Percentiles rank a stretch among this genome's conserved stretches.
phyloP scores from a whole-genome alignment of 2,797 vertebrate species.

The Micrastur ruficollis region DNA sequence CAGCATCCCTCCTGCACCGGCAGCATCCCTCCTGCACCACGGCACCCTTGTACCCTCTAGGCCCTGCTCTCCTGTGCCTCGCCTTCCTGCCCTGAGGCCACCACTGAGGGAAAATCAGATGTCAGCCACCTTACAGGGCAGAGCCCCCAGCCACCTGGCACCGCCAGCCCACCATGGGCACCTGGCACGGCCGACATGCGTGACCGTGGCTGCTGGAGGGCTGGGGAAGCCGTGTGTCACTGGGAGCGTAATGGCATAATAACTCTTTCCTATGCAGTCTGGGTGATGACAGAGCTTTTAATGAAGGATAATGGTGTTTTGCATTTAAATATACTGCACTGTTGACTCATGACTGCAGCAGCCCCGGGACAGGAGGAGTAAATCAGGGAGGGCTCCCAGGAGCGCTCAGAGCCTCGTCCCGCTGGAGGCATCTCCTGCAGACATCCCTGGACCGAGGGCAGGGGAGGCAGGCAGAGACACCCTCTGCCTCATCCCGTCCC shows the following conservation, averaged over 20 bases:
- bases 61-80: background rate
- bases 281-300: background rate
- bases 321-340: background rate
- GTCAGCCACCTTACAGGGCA: fast-evolving
- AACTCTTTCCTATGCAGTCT: background rate
- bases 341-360: background rate
- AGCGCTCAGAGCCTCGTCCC: fast-evolving
- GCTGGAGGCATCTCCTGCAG: background rate
- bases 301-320: background rate
- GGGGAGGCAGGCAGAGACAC: background rate
- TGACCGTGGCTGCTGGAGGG: background rate
- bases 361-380: background rate
- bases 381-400: background rate
- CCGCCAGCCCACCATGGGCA: fast-evolving
- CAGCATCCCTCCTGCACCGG: background rate
- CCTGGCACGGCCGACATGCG: fast-evolving
- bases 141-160: background rate
- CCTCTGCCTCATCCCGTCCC: background rate
- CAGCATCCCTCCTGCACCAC: fast-evolving
- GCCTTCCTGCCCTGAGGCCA: background rate
- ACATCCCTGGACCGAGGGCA: background rate
- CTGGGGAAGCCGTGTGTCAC: background rate
- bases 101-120: fast-evolving
- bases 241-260: background rate
- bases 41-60: background rate